phyloP scores from a whole-genome alignment of 2,888 invertebrate genomes.

The Drosophila atroscutellata region DNA sequence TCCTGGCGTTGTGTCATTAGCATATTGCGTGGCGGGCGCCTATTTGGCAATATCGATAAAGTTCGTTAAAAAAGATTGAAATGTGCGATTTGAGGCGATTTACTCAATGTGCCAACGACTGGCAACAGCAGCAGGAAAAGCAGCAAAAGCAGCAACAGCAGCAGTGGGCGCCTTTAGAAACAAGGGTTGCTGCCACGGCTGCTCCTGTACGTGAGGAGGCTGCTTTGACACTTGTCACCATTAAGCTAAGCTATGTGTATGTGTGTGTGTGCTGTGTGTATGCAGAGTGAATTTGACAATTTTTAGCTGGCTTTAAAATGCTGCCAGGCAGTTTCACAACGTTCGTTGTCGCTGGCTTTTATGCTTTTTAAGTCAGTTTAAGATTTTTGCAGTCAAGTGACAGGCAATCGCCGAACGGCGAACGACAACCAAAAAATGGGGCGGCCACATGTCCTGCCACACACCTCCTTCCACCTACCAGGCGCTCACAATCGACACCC shows the following conservation, averaged over 20 bases:
- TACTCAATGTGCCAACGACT: conserved; percentile 61
- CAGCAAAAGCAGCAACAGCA: conserved; percentile 12
- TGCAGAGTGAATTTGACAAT: conserved; percentile 36
- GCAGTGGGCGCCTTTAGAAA: conserved; percentile 10
- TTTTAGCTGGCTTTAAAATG: conserved; percentile 61
- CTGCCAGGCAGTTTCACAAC: conserved; percentile 63
- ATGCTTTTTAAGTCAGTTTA: conserved; percentile 77
- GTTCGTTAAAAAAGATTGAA: conserved; percentile 77
- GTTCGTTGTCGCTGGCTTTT: conserved; percentile 52
- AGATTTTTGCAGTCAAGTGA: conserved; percentile 69
- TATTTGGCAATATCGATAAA: conserved; percentile 80
- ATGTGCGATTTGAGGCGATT: conserved; percentile 74
- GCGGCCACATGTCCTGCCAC: conserved; percentile 41
- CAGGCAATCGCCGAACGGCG: conserved; percentile 42
- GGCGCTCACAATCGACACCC: background rate
- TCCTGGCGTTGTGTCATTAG: conserved; percentile 71
- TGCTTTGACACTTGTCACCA: conserved; percentile 78
- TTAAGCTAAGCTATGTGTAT: conserved; percentile 70
- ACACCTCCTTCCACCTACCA: background rate
- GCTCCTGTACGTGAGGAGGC: conserved; percentile 5
- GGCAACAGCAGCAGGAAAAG: conserved; percentile 19
- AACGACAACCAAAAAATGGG: conserved; percentile 6
- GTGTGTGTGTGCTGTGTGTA: conserved; percentile 8
- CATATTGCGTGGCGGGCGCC: conserved; percentile 82
- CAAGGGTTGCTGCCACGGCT: conserved; percentile 41